Evolutionary conservation across 2,113 vertebrate genomes (phyloP), one percentile per base, ranked within the genome.

Genomic region (Gallinago media): DNA sequence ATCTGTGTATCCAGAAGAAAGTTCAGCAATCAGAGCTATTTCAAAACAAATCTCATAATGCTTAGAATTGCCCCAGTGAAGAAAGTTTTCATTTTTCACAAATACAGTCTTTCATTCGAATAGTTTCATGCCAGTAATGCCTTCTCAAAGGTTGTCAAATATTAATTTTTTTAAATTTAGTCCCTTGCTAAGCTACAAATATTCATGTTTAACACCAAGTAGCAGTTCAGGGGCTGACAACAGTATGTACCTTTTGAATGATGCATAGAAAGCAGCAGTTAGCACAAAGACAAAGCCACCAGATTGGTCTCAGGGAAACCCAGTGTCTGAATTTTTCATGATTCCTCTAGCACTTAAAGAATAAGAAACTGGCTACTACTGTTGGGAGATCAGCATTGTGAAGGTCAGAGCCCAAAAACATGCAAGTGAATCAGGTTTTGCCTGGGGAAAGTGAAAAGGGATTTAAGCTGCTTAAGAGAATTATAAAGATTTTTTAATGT

Each of bases 241-340:
- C 98, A 98, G 98, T 98, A 98, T 98, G 98, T 98, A 98, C 98
- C 98, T 98, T 98, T 96, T 98, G 98, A 98, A 98, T 98, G 98
- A 98, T 98, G 96, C 95, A 98, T 98, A 98, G 97, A 98, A 98
- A 98, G 97, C 97, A 98, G 98, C 98, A 97, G 98, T 98, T 97
- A 98, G 98, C 98, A 99, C 99, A 99, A 99, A 99, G 98, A 98
- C 98, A 99, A 98, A 98, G 99, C 98, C 99, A 99, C 99, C 99
- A 99, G 99, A 98, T 98, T 98, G 98, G 98, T 99, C 98, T 99
- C 98, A 98, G 98, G 98, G 99, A 99, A 99, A 98, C 98, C 98
- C 98, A 96, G 96, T 98, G 98, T 96, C 98, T 99, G 98, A 99
- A 99, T 99, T 99, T 99, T 99, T 99, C 98, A 99, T 99, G 99